Percentiles rank a stretch among this genome's conserved stretches.
phyloP scores from a whole-genome alignment of 2,888 invertebrate species.

The Zeuzera pyrina region DNA sequence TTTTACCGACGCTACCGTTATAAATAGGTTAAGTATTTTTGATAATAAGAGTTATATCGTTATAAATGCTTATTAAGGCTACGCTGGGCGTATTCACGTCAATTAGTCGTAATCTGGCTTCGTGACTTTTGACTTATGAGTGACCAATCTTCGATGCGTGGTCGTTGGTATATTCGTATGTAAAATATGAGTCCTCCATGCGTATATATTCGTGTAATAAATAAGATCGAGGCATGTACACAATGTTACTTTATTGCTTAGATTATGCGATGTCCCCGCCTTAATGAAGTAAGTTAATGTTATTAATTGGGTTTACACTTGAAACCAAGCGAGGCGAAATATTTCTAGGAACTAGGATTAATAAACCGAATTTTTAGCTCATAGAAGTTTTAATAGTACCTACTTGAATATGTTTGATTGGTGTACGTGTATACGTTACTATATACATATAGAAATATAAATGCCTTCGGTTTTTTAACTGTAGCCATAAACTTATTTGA shows the following conservation, averaged over 20 bases:
- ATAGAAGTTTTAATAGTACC: too few relatives aligned
- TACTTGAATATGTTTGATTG: too few relatives aligned
- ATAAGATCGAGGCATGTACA: slow-evolving; percentile 46
- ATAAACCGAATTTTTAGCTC: too few relatives aligned
- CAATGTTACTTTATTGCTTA: slow-evolving; percentile 13
- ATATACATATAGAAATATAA: too few relatives aligned
- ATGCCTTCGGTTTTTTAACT: too few relatives aligned
- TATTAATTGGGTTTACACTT: too few relatives aligned
- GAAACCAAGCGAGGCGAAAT: too few relatives aligned
- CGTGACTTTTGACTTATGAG: slow-evolving; percentile 68
- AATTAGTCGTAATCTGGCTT: slow-evolving; percentile 57
- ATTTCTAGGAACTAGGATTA: too few relatives aligned
- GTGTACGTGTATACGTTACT: too few relatives aligned
- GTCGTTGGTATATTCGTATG: slow-evolving; percentile 31
- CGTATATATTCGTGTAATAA: slow-evolving; percentile 24
- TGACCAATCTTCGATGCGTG: slow-evolving; percentile 57
- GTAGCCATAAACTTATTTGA: too few relatives aligned
- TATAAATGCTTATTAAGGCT: slow-evolving; percentile 63
- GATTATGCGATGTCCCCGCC: slow-evolving; percentile 7
- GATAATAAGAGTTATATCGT: slow-evolving; percentile 61
- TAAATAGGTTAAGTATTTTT: slow-evolving; percentile 68
- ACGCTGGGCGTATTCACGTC: slow-evolving; percentile 55
- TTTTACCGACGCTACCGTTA: slow-evolving; percentile 17
- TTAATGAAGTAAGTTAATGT: too few relatives aligned
- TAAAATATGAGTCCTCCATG: not conserved